Evolutionary conservation across 2,888 invertebrate genomes (phyloP).

Genomic region (Hemistola chrysoprasaria): DNA sequence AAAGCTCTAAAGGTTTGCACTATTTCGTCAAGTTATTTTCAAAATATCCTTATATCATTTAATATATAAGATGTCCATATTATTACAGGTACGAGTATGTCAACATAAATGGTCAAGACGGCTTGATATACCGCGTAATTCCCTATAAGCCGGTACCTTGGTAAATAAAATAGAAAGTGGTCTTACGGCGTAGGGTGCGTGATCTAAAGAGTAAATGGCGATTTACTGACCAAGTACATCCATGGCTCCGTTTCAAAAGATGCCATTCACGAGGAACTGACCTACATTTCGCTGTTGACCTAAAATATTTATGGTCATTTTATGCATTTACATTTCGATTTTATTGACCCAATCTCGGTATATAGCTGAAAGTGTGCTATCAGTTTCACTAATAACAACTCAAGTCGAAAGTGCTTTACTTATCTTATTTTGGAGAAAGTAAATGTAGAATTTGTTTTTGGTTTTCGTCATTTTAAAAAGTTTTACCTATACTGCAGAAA

Average conservation of each 20-base stretch:
- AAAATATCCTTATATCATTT: too few relatives aligned
- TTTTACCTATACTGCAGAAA: too few relatives aligned
- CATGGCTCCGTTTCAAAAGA: slow-evolving; percentile 23
- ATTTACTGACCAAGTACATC: slow-evolving; percentile 21
- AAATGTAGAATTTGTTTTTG: too few relatives aligned
- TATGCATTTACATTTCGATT: slow-evolving; percentile 8
- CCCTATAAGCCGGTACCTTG: slow-evolving; percentile 14
- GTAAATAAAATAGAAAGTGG: slow-evolving; percentile 49
- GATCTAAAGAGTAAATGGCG: slow-evolving; percentile 24
- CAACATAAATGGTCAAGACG: too few relatives aligned
- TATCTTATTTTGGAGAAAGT: too few relatives aligned
- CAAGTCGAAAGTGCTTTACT: too few relatives aligned
- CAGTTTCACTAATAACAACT: too few relatives aligned
- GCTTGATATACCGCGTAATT: slow-evolving; percentile 15
- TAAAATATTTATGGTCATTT: slow-evolving; percentile 14
- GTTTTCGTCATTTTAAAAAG: too few relatives aligned
- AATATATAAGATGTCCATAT: too few relatives aligned
- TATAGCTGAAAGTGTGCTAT: slow-evolving; percentile 1
- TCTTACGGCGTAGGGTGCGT: slow-evolving; percentile 23
- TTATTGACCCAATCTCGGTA: slow-evolving; percentile 10
- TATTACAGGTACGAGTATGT: too few relatives aligned
- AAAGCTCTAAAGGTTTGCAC: too few relatives aligned
- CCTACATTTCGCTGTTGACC: slow-evolving; percentile 24
- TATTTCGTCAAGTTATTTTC: too few relatives aligned
- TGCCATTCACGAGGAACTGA: slow-evolving; percentile 12